These are phyloP conservation scores for Cryptocheilus praepositus DNA, from an alignment of 2,888 invertebrate genomes.

Conservation along the genomic window DNA sequence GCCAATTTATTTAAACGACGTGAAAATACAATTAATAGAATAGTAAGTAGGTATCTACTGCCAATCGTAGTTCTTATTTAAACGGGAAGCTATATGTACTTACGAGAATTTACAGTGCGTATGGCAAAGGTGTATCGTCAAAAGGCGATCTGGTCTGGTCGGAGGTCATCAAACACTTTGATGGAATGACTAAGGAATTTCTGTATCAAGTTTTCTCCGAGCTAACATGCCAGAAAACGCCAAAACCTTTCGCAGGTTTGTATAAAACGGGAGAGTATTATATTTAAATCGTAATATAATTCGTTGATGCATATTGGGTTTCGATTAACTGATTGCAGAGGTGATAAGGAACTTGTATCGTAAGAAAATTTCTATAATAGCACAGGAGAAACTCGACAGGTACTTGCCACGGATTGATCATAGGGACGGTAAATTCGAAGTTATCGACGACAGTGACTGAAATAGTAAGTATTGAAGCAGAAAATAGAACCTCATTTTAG, in stretches of 20 bases:
- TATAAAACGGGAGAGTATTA: too few relatives aligned
- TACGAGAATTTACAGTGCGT: slow-evolving; percentile 47
- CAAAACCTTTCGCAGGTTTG: too few relatives aligned
- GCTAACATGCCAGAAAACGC: slow-evolving; percentile 30
- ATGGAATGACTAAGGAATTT: slow-evolving; percentile 60
- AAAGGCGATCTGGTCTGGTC: slow-evolving; percentile 59
- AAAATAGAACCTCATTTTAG: too few relatives aligned
- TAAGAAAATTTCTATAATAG: slow-evolving; percentile 45
- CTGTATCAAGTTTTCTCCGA: slow-evolving; percentile 47
- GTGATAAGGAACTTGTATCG: slow-evolving; percentile 53
- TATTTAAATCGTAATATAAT: too few relatives aligned
- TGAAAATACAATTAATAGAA: slow-evolving; percentile 66
- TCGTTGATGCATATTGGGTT: too few relatives aligned
- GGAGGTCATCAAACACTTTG: slow-evolving; percentile 53
- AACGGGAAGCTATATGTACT: neutral
- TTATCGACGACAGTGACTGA: slow-evolving; percentile 16
- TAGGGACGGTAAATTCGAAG: slow-evolving; percentile 30
- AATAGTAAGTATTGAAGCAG: neutral
- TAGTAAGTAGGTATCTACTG: slow-evolving; percentile 56
- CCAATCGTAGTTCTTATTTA: neutral
- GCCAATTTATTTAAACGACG: slow-evolving; percentile 59
- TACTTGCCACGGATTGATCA: slow-evolving; percentile 59
- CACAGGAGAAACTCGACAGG: slow-evolving; percentile 35
- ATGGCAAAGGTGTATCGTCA: slow-evolving; percentile 49
- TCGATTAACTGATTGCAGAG: slow-evolving; percentile 43